Base-by-base conservation (phyloP, 2,113 vertebrate species). In the Asarcornis scutulata region DNA sequence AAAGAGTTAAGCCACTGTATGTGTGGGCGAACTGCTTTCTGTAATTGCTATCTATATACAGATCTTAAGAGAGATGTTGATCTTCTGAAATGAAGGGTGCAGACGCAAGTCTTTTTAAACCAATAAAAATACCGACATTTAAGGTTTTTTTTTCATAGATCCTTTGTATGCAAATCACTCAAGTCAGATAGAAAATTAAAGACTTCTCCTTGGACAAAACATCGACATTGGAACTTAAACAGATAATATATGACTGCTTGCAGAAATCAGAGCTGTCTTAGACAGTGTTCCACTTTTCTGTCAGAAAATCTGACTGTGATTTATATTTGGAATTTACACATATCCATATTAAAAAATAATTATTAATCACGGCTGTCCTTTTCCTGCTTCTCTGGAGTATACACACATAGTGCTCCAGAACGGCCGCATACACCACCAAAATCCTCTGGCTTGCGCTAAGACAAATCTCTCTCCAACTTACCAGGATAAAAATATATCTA, bases 41-140 rank as follows among this genome's bases (percentile, higher is more conserved):
- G 86, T 97, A 98, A 98, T 97, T 97, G 97, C 95, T 93, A 96
- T 96, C 96, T 96, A 50, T 59, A 82, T 38, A 91, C 86, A 95
- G 92, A 97, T 95, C 95, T 97, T 46, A 77, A 87, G 83, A 80
- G 93, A 92, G 93, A 96, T 91, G 91, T 78, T 91, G 92, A 97
- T 93, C 95, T 96, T 74, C 86, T 88, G 93, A 95, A 96, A 97
- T 32, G 89, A 96, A 96, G 92, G 91, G 78, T 97, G 97, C 97
- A 97, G 98, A 97, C 48, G 34, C 93, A 97, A 97, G 97, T 95
- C 96, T 97, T 96, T 97, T 96, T 95, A 96, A 97, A 98, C 96
- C 97, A 89, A 92, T 92, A 96, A 95, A 94, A 96, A 86, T 63
- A 88, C 91, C 79, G 88, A 82, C 87, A 88, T 77, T 91, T 85